These are phyloP conservation scores for Atopsyche davidsoni DNA, from an alignment of 1,140 invertebrate species.

Conservation along the genomic window DNA sequence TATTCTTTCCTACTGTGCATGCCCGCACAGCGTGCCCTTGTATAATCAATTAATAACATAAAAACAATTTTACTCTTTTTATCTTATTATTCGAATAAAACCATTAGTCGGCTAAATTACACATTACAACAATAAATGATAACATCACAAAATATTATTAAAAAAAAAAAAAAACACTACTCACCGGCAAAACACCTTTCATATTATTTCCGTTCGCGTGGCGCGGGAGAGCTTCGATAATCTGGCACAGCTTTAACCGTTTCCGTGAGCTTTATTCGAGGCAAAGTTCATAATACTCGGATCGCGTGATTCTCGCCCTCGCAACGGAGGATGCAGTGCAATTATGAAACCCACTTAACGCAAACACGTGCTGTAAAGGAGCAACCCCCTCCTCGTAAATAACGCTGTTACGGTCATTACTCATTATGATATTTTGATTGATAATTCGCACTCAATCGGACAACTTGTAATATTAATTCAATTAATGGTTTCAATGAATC, in stretches of 20 bases:
- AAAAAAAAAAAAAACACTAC: no score
- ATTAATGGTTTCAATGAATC: neutral
- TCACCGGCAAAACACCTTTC: neutral
- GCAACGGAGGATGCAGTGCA: conserved; percentile 20
- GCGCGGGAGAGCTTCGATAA: neutral
- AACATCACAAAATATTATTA: no score
- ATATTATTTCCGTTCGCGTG: neutral
- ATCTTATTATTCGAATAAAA: no score
- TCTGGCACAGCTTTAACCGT: conserved; percentile 12
- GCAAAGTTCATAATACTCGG: conserved; percentile 12
- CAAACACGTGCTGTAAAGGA: conserved; percentile 17
- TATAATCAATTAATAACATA: no score
- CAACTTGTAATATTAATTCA: neutral
- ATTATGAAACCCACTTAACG: conserved; percentile 25
- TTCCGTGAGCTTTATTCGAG: conserved; percentile 9
- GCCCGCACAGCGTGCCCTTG: no score
- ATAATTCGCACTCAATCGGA: neutral
- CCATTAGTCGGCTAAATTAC: no score
- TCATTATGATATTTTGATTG: conserved; percentile 2
- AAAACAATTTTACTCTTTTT: no score
- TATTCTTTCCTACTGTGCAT: no score
- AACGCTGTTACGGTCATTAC: neutral
- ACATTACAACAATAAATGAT: no score
- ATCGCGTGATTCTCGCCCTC: conserved; percentile 18
- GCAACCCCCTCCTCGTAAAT: neutral